Evolutionary conservation across 2,113 vertebrate genomes (phyloP).

Genomic region (Nettapus auritus): DNA sequence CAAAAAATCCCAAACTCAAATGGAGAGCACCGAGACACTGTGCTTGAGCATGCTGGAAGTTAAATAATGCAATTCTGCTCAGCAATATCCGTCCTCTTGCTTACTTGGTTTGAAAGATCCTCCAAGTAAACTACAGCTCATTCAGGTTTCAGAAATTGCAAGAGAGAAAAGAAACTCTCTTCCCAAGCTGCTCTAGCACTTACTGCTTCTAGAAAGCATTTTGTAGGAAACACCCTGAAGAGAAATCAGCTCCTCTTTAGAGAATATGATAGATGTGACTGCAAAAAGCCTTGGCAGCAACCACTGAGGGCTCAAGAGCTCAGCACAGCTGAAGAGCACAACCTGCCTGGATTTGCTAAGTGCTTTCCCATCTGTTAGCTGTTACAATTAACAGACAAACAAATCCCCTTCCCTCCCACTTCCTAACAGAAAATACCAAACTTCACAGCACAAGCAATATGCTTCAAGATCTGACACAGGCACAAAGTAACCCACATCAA

Average conservation of each 20-base stretch:
- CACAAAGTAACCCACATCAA: background rate
- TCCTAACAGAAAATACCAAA: slow-evolving; percentile 14
- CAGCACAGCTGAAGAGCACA: background rate
- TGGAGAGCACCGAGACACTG: background rate
- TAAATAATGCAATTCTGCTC: background rate
- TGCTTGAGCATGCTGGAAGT: background rate
- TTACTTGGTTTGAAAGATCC: background rate
- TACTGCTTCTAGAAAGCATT: background rate
- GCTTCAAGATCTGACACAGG: background rate
- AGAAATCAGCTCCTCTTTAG: background rate
- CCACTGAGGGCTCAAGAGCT: background rate
- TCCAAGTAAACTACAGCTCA: background rate
- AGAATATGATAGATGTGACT: background rate
- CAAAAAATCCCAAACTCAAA: background rate
- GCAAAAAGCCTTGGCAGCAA: background rate
- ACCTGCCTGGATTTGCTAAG: background rate
- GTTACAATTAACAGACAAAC: background rate
- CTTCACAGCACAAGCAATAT: background rate
- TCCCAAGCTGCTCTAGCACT: background rate
- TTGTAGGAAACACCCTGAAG: background rate
- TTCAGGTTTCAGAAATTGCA: background rate
- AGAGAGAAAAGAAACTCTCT: background rate
- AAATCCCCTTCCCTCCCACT: background rate
- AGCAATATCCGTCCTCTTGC: background rate
- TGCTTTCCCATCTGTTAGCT: background rate